Evolutionary conservation across 2,888 invertebrate genomes (phyloP), one percentile per base, ranked within the genome.

Genomic region (Lymantria dispar): DNA sequence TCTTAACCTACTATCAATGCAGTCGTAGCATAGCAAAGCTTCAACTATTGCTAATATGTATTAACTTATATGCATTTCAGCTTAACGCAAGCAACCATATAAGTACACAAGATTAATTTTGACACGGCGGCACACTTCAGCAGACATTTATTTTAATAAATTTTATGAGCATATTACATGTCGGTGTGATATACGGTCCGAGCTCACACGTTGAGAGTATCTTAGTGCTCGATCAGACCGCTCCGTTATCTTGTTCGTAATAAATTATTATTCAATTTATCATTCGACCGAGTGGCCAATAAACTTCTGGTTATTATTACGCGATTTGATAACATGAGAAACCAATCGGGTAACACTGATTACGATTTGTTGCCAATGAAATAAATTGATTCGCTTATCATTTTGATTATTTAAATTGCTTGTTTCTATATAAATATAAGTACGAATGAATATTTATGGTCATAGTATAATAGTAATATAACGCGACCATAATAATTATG

Each of bases 261-360:
- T 89, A 89, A 89, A 90, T 90, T 88, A 87, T 86, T 87, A 87
- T 85, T 86, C 87, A 87, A 89, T 90, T 87, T 88, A 90, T 90
- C 87, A 87, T 74, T 67, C 70, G 66, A 56, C 71, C 68, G 80
- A 58, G 78, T 68, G 72, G 74, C 81, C 79, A 85, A 87, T 88
- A 87, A 87, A 89, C 88, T 88, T 78, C 87, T 83, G 85, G 78
- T 74, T 71, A 81, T 86, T 87, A 86, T 87, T 85, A 85, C 87
- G 82, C 82, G 72, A 60, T 62, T 63, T 68, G 84, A 87, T 87
- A 87, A 82, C 78, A 69, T 66, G 60, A 64, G 66, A 68, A 76
- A 80, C 76, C 78, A 80, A 83, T 83, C 76, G 75, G 68, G 60
- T 74, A 74, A 67, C 64, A 61, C 66, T 70, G 62, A 66, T 61